These are phyloP conservation scores for Urocolius indicus DNA, from an alignment of 2,113 vertebrate genomes.

Conservation along the genomic window DNA sequence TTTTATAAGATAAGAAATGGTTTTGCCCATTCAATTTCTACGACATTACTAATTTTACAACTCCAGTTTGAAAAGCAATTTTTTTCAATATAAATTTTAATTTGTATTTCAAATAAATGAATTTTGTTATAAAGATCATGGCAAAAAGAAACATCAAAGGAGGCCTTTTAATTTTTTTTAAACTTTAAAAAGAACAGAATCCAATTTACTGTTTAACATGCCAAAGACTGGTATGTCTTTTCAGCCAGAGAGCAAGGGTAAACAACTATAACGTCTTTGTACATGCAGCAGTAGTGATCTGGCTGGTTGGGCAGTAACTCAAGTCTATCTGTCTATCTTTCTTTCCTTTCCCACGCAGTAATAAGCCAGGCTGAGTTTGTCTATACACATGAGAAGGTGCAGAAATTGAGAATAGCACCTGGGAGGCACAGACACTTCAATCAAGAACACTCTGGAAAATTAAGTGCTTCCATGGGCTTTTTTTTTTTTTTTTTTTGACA, in stretches of 20 bases:
- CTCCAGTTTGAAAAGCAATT: neutral
- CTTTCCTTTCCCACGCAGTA: neutral
- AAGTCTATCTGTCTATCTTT: neutral
- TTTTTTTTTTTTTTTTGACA: neutral
- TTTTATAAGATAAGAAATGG: neutral
- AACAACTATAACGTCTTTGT: neutral
- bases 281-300: neutral
- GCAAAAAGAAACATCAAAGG: neutral
- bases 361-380: neutral
- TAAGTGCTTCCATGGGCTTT: neutral
- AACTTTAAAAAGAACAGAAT: neutral
- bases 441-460: neutral
- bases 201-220: neutral
- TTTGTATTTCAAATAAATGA: neutral
- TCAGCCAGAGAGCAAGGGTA: neutral
- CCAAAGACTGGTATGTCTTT: neutral
- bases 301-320: neutral
- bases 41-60: neutral
- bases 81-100: neutral
- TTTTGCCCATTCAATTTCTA: neutral
- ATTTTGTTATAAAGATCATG: neutral
- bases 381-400: accelerated
- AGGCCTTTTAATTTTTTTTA: neutral
- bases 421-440: neutral
- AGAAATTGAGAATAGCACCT: neutral